Conservation (phyloP, 2,888 invertebrate genomes). For the Pycnomerus fuliginosus region DNA sequence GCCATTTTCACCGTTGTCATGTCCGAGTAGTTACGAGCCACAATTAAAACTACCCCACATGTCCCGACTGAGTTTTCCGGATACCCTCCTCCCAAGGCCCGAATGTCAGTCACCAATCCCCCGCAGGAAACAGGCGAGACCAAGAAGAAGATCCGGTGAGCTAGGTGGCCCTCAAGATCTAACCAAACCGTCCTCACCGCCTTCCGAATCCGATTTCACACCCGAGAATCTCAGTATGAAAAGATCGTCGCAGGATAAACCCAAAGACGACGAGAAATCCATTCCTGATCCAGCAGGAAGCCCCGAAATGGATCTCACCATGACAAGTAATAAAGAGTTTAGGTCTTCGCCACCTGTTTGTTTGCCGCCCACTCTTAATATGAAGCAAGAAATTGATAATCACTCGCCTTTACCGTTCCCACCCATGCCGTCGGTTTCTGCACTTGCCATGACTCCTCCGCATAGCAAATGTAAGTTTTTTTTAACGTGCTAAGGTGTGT, state of each 20-base stretch:
- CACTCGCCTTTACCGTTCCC: slow-evolving; percentile 67
- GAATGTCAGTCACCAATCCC: slow-evolving; percentile 78
- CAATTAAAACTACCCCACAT: slow-evolving; percentile 53
- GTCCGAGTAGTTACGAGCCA: slow-evolving; percentile 52
- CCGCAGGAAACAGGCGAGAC: slow-evolving; percentile 81
- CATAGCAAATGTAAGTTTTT: slow-evolving; percentile 73
- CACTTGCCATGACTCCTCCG: slow-evolving; percentile 77
- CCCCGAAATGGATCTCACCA: slow-evolving; percentile 49
- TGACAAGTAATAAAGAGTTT: slow-evolving; percentile 42
- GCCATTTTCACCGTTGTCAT: slow-evolving; percentile 48
- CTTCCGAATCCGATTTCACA: slow-evolving; percentile 42
- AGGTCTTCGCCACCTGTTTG: slow-evolving; percentile 55
- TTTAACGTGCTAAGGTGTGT: no score
- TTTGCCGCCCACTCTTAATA: slow-evolving; percentile 52
- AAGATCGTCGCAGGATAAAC: slow-evolving; percentile 55
- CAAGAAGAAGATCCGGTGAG: slow-evolving; percentile 81
- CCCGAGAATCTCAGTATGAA: slow-evolving; percentile 65
- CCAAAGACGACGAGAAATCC: slow-evolving; percentile 10
- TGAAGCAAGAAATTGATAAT: slow-evolving; percentile 50
- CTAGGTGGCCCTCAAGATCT: slow-evolving; percentile 63
- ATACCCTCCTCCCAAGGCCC: slow-evolving; percentile 47
- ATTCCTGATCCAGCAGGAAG: slow-evolving; percentile 37
- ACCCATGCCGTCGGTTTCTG: slow-evolving; percentile 71
- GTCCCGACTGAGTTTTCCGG: slow-evolving; percentile 52
- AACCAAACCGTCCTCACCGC: slow-evolving; percentile 42